Percentiles rank a stretch among this genome's conserved stretches.
Conservation (phyloP, 2,113 vertebrate genomes). For the Machaerirhynchus nigripectus region DNA sequence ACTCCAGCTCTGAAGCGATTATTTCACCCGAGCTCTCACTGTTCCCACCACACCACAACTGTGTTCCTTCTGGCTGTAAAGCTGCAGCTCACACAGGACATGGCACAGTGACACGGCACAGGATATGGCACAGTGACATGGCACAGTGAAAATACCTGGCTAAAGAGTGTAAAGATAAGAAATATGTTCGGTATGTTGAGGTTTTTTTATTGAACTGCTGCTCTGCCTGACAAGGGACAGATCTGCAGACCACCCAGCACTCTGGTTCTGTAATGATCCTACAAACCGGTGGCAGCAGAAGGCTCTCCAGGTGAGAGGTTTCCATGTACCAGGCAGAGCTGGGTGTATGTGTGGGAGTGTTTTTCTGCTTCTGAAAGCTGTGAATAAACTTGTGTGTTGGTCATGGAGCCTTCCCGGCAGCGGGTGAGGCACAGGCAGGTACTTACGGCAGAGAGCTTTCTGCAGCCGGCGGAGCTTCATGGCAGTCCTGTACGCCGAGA, state of each 20-base stretch:
- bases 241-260: not conserved
- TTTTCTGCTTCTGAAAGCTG: not conserved
- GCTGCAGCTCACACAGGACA: not conserved
- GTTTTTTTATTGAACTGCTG: not conserved
- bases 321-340: not conserved
- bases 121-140: not conserved
- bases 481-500: constrained; percentile 96
- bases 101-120: not conserved
- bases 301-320: not conserved
- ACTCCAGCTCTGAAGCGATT: not conserved
- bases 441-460: constrained; percentile 98
- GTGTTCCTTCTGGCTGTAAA: not conserved
- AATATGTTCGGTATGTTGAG: not conserved
- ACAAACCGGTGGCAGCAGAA: not conserved
- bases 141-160: not conserved
- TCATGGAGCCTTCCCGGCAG: not conserved
- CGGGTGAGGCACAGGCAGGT: not conserved
- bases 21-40: not conserved
- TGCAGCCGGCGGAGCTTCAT: constrained; percentile 98
- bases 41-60: not conserved
- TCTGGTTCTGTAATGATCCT: not conserved
- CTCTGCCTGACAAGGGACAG: not conserved
- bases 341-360: no score
- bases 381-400: not conserved
- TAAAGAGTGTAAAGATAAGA: not conserved